These are phyloP conservation scores for Ormyrus labotus DNA, from an alignment of 2,888 invertebrate species.

Conservation along the genomic window DNA sequence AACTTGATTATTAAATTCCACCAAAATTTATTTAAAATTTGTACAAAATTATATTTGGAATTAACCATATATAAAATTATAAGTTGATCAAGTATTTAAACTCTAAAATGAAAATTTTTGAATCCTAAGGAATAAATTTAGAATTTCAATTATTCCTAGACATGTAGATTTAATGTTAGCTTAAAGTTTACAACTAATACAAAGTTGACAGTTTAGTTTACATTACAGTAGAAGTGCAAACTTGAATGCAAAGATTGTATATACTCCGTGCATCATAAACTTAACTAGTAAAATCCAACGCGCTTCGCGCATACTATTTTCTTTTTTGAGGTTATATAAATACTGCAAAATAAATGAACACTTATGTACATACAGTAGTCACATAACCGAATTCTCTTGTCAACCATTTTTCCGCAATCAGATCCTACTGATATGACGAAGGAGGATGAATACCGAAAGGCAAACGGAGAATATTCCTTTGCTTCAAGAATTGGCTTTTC, in stretches of 20 bases:
- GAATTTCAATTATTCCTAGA: too few species aligned
- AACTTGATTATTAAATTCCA: background rate
- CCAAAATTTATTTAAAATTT: background rate
- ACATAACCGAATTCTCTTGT: too few species aligned
- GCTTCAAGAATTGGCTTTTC: constrained; percentile 69
- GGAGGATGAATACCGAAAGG: constrained; percentile 49
- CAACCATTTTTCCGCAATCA: too few species aligned
- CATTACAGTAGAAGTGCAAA: too few species aligned
- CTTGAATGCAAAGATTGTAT: too few species aligned
- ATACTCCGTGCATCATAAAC: too few species aligned
- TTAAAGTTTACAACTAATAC: constrained; percentile 18
- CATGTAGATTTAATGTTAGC: constrained; percentile 61
- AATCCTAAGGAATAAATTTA: too few species aligned
- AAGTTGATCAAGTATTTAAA: constrained; percentile 60
- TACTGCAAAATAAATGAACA: constrained; percentile 57
- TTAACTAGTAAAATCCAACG: too few species aligned
- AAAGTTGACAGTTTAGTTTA: too few species aligned
- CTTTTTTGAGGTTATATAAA: too few species aligned
- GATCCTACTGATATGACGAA: constrained; percentile 60
- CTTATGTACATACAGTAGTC: constrained; percentile 49
- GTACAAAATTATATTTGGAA: constrained; percentile 21
- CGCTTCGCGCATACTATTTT: too few species aligned
- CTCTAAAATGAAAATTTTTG: background rate
- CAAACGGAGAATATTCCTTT: constrained; percentile 51
- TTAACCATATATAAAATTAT: constrained; percentile 54